Evolutionary conservation across 2,888 invertebrate genomes (phyloP).

Genomic region (Philonicus albiceps): DNA sequence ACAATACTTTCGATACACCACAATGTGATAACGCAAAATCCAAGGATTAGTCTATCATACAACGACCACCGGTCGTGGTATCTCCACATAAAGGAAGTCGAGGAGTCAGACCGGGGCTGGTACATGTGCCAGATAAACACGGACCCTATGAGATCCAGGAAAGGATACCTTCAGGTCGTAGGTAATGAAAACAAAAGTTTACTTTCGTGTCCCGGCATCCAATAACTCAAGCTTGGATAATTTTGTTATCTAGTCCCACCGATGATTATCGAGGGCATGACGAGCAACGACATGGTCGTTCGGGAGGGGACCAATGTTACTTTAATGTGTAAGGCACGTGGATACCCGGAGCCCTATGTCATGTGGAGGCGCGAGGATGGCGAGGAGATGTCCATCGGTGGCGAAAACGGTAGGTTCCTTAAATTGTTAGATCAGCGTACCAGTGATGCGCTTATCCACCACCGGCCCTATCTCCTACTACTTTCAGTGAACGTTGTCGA

Average conservation of each 20-base stretch:
- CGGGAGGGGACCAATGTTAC: slow-evolving; percentile 89
- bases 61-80: slow-evolving; percentile 93
- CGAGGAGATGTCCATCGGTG: slow-evolving; percentile 86
- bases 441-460: not conserved
- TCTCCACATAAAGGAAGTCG: slow-evolving; percentile 86
- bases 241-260: slow-evolving; percentile 79
- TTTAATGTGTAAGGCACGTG: slow-evolving; percentile 84
- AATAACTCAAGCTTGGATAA: slow-evolving; percentile 26
- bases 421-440: not conserved
- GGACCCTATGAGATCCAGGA: slow-evolving; percentile 90
- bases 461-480: not conserved
- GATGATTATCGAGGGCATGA: slow-evolving; percentile 86
- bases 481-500: slow-evolving; percentile 84
- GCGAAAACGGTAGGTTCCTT: slow-evolving; percentile 76
- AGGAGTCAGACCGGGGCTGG: slow-evolving; percentile 89
- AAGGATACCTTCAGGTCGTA: slow-evolving; percentile 90
- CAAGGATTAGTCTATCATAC: slow-evolving; percentile 84
- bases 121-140: slow-evolving; percentile 94
- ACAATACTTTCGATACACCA: slow-evolving; percentile 92
- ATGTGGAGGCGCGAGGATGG: slow-evolving; percentile 93
- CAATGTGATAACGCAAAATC: slow-evolving; percentile 90
- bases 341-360: slow-evolving; percentile 90
- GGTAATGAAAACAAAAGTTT: slow-evolving; percentile 69
- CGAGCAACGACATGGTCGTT: slow-evolving; percentile 91
- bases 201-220: not conserved